These are phyloP conservation scores for Eupithecia dodoneata DNA, from an alignment of 2,888 invertebrate genomes.

Conservation along the genomic window DNA sequence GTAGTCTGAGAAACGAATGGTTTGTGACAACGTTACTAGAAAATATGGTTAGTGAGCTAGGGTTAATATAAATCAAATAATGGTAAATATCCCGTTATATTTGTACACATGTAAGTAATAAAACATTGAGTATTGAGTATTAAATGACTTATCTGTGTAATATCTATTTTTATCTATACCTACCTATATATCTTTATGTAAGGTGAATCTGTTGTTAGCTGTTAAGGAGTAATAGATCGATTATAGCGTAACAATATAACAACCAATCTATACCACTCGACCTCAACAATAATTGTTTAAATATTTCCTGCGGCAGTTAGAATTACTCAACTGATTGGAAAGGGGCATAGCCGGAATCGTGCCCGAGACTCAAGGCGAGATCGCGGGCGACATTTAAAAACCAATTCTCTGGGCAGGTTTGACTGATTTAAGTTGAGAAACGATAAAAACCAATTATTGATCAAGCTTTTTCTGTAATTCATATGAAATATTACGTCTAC, in stretches of 20 bases:
- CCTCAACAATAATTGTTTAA: conserved; percentile 60
- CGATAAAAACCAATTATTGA: conserved; percentile 1
- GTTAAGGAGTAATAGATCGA: background rate
- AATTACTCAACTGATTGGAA: conserved; percentile 65
- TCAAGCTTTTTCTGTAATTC: background rate
- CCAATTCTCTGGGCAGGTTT: conserved; percentile 50
- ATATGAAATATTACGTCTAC: background rate
- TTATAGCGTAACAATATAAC: background rate
- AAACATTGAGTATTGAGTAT: no score
- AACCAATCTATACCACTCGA: conserved; percentile 19
- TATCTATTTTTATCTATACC: no score
- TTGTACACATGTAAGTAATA: no score
- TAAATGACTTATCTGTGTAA: no score
- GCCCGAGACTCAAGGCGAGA: conserved; percentile 70
- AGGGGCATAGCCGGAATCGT: conserved; percentile 69
- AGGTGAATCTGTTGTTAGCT: background rate
- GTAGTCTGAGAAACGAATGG: no score
- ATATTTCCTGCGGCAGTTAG: conserved; percentile 59
- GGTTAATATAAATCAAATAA: no score
- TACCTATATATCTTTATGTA: no score
- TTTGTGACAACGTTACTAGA: no score
- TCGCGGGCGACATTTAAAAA: conserved; percentile 64
- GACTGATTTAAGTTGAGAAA: conserved; percentile 48
- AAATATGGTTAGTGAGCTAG: no score
- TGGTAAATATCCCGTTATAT: no score